Evolutionary conservation across 2,113 vertebrate genomes (phyloP).

Genomic region (Oplegnathus fasciatus): DNA sequence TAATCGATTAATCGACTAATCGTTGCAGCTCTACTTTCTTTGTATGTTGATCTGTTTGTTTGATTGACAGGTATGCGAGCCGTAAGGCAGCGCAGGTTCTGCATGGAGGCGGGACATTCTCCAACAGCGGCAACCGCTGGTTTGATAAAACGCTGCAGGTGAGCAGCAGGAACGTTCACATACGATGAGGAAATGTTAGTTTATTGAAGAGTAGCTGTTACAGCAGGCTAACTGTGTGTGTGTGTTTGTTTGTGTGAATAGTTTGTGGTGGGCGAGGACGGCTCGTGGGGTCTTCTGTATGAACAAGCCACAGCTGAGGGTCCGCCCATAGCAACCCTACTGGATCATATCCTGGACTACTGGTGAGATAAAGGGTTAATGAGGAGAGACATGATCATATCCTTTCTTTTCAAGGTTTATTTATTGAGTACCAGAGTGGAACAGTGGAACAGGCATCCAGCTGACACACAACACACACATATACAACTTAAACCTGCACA

Average conservation of each 20-base stretch:
- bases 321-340: conserved; percentile 84
- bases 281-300: conserved; percentile 89
- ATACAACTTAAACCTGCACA: no score
- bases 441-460: no score
- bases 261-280: conserved; percentile 91
- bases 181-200: rapidly evolving
- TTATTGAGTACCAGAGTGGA: no score
- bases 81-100: conserved; percentile 89
- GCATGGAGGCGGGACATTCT: conserved; percentile 89
- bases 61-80: conserved; percentile 84
- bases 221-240: not conserved
- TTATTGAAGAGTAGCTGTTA: not conserved
- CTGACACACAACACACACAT: no score
- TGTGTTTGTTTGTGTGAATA: conserved; percentile 52
- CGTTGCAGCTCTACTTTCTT: no score
- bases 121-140: conserved; percentile 92
- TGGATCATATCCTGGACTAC: conserved; percentile 86
- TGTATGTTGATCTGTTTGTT: not conserved
- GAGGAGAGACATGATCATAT: not conserved
- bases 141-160: conserved; percentile 92
- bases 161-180: not conserved
- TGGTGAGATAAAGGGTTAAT: conserved; percentile 77
- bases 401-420: no score
- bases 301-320: conserved; percentile 89
- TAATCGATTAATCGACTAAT: no score